These are phyloP conservation scores for Otus sunia DNA, from an alignment of 2,113 vertebrate genomes.

Conservation along the genomic window DNA sequence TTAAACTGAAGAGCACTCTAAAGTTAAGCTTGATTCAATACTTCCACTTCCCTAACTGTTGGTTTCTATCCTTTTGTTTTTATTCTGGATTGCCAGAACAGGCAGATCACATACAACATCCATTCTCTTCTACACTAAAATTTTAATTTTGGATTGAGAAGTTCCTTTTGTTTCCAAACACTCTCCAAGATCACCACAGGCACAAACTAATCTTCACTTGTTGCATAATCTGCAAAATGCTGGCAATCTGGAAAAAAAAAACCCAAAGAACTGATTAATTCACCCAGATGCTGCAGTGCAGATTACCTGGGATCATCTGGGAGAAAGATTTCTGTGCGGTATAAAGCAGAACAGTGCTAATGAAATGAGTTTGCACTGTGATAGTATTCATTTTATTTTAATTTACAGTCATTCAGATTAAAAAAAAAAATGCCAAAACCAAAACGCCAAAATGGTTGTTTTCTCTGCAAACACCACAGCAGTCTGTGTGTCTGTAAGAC, in stretches of 20 bases:
- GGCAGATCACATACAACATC: neutral
- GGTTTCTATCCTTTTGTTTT: neutral
- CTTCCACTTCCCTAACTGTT: neutral
- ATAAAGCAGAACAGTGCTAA: slow-evolving; percentile 17
- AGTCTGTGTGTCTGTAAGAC: neutral
- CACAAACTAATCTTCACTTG: slow-evolving; percentile 54
- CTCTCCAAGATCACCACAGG: slow-evolving; percentile 42
- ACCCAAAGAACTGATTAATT: slow-evolving; percentile 49
- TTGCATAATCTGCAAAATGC: slow-evolving; percentile 63
- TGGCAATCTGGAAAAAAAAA: neutral
- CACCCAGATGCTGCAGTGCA: slow-evolving; percentile 56
- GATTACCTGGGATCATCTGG: slow-evolving; percentile 58
- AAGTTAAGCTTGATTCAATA: neutral
- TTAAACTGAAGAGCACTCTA: neutral
- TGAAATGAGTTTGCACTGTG: neutral
- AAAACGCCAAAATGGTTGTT: fast-evolving
- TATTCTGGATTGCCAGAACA: neutral
- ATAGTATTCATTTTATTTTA: neutral
- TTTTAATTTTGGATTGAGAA: slow-evolving; percentile 25
- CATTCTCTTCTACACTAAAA: slow-evolving; percentile 19
- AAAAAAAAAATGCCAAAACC: neutral
- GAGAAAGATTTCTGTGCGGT: slow-evolving; percentile 24
- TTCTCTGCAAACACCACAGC: neutral
- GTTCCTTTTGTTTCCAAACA: slow-evolving; percentile 29
- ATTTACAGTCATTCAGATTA: neutral